phyloP scores from a whole-genome alignment of 2,797 vertebrate species.

The Mormyrus proboscirostris region DNA sequence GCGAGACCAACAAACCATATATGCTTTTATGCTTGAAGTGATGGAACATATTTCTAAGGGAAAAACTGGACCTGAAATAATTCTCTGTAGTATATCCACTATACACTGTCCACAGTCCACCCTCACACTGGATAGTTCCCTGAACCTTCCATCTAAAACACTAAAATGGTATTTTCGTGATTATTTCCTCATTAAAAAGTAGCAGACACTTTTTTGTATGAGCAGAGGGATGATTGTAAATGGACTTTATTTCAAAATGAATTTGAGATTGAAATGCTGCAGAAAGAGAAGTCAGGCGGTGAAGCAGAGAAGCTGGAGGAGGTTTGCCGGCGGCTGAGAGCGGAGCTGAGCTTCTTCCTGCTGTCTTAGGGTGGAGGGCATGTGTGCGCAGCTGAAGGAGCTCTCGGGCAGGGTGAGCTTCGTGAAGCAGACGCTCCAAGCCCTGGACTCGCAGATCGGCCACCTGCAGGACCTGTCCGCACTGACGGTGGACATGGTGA shows the following conservation, averaged over 20 bases:
- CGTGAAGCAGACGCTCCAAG: constrained; percentile 91
- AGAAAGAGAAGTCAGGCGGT: background rate
- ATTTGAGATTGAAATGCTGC: background rate
- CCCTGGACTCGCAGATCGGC: constrained; percentile 94
- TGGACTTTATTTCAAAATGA: background rate
- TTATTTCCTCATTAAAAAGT: background rate
- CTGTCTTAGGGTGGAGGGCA: constrained; percentile 79
- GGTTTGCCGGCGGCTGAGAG: background rate
- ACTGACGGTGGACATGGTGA: constrained; percentile 94
- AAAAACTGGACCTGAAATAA: background rate
- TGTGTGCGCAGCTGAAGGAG: constrained; percentile 94
- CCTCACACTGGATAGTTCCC: background rate
- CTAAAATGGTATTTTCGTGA: background rate
- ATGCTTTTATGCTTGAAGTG: background rate
- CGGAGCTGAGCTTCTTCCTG: background rate
- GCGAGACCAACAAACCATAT: background rate
- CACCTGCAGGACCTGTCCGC: constrained; percentile 97
- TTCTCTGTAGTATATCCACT: background rate
- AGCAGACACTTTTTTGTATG: background rate
- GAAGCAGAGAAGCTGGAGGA: background rate
- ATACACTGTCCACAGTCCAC: background rate
- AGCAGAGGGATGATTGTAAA: background rate
- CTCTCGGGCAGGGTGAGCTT: constrained; percentile 95
- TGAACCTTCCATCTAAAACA: background rate
- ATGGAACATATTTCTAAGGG: background rate